Conservation (phyloP, 2,113 vertebrate species). For the Xenus cinereus region DNA sequence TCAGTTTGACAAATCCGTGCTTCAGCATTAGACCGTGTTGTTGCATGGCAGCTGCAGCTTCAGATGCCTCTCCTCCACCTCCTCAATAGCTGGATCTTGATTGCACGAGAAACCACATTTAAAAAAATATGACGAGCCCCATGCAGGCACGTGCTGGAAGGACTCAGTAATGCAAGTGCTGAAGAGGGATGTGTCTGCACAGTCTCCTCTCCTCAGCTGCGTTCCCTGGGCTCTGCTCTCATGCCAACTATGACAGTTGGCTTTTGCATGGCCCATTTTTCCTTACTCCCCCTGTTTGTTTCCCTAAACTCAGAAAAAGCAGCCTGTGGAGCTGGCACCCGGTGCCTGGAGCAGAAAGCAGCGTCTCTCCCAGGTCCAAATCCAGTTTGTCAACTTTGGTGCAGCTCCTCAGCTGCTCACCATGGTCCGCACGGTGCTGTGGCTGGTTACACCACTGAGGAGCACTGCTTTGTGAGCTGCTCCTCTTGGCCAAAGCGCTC, state of each 20-base stretch:
- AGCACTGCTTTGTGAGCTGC: neutral
- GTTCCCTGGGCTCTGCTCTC: neutral
- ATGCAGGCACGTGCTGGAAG: neutral
- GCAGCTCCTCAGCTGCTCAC: neutral
- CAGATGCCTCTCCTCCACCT: neutral
- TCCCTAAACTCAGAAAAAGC: neutral
- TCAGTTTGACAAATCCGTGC: neutral
- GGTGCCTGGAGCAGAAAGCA: neutral
- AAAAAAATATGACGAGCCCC: neutral
- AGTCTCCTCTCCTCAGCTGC: neutral
- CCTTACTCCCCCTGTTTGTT: neutral
- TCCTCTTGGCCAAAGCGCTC: neutral
- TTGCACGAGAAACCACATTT: neutral
- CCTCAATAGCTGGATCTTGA: neutral
- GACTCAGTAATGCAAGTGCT: neutral
- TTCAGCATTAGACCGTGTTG: neutral
- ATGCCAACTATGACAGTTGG: neutral
- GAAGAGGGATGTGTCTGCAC: neutral
- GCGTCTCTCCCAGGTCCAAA: neutral
- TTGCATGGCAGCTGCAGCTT: neutral
- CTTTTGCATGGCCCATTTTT: neutral
- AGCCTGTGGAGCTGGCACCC: neutral
- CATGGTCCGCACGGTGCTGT: fast-evolving
- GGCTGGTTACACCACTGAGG: neutral
- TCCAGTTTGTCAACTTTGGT: fast-evolving